Conservation (phyloP, 2,888 invertebrate genomes). For the Drosophila dives region DNA sequence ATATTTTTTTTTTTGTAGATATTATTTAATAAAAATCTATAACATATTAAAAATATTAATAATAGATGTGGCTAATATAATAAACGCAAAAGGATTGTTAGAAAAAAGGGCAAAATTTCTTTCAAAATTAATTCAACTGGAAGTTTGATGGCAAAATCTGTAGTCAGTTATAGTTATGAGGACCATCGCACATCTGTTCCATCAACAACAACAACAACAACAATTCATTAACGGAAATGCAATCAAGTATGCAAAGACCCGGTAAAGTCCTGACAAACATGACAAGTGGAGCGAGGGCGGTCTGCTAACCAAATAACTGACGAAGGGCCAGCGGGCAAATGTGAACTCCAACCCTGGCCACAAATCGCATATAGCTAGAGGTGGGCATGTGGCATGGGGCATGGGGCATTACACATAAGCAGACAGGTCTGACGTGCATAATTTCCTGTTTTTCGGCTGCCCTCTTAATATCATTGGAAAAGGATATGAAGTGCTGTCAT, state of each 20-base stretch:
- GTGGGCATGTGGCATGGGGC: constrained; percentile 7
- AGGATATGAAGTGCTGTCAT: constrained; percentile 73
- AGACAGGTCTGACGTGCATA: constrained; percentile 72
- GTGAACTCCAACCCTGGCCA: not conserved
- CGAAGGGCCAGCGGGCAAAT: constrained; percentile 44
- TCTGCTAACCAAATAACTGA: constrained; percentile 39
- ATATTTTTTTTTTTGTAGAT: not conserved
- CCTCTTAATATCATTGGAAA: constrained; percentile 62
- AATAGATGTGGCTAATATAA: not conserved
- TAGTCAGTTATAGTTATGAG: constrained; percentile 22
- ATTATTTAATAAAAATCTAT: not conserved
- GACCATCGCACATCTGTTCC: constrained; percentile 50
- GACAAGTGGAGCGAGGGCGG: constrained; percentile 2
- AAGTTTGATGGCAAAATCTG: constrained; percentile 9
- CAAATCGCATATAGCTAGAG: not conserved
- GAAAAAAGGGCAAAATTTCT: not conserved
- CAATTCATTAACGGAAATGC: constrained; percentile 62
- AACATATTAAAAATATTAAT: not conserved
- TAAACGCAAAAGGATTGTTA: not conserved
- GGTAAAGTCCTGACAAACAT: constrained; percentile 43
- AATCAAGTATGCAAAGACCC: constrained; percentile 65
- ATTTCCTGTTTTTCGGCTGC: constrained; percentile 64
- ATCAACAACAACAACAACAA: constrained; percentile 35
- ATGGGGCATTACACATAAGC: constrained; percentile 64
- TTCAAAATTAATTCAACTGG: constrained; percentile 2